A percentile compares a stretch with the other conserved stretches of the same genome.
Evolutionary conservation across 2,888 invertebrate genomes (phyloP).

Genomic region (Adelognathus sp.): DNA sequence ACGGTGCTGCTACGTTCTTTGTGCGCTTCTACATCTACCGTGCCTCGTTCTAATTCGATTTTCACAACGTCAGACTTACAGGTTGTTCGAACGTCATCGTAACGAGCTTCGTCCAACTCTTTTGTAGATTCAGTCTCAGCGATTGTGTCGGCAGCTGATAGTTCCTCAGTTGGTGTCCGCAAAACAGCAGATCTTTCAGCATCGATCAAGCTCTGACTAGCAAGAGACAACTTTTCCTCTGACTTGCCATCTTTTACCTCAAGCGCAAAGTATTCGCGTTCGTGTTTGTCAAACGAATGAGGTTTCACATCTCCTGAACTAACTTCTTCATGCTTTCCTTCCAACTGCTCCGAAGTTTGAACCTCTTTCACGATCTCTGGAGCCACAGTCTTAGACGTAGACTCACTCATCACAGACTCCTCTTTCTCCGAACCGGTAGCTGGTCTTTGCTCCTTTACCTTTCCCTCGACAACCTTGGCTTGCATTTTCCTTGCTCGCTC

Average conservation of each 20-base stretch:
- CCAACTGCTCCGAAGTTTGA: not conserved
- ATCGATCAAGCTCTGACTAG: conserved; percentile 63
- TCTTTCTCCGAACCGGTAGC: not conserved
- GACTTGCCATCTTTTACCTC: conserved; percentile 69
- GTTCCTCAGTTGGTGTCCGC: conserved; percentile 71
- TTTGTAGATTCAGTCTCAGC: conserved; percentile 65
- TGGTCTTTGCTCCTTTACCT: conserved; percentile 28
- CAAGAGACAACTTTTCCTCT: not conserved
- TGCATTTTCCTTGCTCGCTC: conserved; percentile 19
- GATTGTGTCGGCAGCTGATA: conserved; percentile 49
- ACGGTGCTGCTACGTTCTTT: conserved; percentile 75
- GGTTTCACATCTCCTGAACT: conserved; percentile 10
- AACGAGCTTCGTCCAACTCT: conserved; percentile 40
- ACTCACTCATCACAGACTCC: not conserved
- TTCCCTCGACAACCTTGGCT: conserved; percentile 49
- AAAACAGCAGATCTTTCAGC: conserved; percentile 70
- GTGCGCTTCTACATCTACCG: conserved; percentile 79
- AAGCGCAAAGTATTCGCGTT: conserved; percentile 62
- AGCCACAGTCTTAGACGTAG: not conserved
- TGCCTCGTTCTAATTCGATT: conserved; percentile 76
- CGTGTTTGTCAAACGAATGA: conserved; percentile 61
- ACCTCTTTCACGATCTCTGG: conserved; percentile 2
- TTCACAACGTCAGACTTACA: conserved; percentile 78
- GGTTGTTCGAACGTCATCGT: conserved; percentile 65
- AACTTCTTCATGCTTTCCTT: not conserved